Conservation (phyloP, 1,140 invertebrate species). For the Lepeophtheirus salmonis region DNA sequence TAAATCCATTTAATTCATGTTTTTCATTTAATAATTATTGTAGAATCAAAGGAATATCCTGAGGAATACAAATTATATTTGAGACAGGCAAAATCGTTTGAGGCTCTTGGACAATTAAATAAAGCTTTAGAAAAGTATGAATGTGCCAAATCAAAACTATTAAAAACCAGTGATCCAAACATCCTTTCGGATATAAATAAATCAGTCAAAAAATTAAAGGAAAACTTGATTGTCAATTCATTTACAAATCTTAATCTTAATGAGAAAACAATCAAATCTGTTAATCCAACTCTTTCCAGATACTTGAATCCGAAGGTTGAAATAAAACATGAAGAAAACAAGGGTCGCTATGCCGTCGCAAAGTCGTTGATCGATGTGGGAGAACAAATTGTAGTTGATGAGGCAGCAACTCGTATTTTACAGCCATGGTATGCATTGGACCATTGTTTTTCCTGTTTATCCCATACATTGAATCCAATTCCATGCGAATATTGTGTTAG, state of each 20-base stretch:
- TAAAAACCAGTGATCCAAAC: not conserved
- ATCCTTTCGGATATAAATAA: not conserved
- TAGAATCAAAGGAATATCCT: not conserved
- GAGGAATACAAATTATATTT: not conserved
- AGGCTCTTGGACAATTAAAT: not conserved
- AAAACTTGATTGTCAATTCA: not conserved
- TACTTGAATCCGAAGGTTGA: not conserved
- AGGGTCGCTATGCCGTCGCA: not conserved
- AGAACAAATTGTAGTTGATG: not conserved
- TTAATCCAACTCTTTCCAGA: too few species aligned
- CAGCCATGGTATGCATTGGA: not conserved
- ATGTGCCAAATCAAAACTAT: not conserved
- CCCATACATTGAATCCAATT: not conserved
- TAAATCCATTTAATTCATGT: not conserved
- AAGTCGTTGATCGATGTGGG: not conserved
- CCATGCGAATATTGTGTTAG: not conserved
- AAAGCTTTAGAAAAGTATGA: not conserved
- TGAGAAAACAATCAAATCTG: too few species aligned
- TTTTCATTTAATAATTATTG: not conserved
- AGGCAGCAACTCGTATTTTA: not conserved
- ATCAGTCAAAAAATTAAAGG: not conserved
- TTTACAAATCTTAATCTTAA: too few species aligned
- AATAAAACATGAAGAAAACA: not conserved
- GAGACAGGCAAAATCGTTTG: not conserved
- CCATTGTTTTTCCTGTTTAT: not conserved